These are phyloP conservation scores for Abrostola triplasia DNA, from an alignment of 2,888 invertebrate species.

Conservation along the genomic window DNA sequence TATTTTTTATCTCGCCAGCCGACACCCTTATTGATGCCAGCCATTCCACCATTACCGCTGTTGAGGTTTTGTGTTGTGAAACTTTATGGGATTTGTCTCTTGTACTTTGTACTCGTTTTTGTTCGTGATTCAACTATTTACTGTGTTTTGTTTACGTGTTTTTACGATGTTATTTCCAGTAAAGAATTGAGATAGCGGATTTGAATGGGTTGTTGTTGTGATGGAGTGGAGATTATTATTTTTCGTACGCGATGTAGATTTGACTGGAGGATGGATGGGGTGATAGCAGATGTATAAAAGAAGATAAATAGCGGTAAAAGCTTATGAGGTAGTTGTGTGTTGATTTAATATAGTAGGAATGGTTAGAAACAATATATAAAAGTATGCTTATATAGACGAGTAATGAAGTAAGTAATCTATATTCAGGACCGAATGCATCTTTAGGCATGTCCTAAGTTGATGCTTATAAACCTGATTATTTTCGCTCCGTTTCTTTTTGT, in stretches of 20 bases:
- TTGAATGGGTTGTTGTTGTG: neutral
- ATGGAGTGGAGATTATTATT: neutral
- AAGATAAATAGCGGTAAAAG: neutral
- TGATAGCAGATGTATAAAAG: neutral
- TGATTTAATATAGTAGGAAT: too few relatives aligned
- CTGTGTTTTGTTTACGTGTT: constrained; percentile 4
- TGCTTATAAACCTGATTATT: too few relatives aligned
- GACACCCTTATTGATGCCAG: constrained; percentile 48
- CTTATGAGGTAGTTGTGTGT: too few relatives aligned
- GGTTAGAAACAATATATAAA: too few relatives aligned
- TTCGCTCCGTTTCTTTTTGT: too few relatives aligned
- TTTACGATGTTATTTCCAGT: constrained; percentile 8
- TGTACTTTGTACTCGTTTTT: constrained; percentile 23
- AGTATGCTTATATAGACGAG: too few relatives aligned
- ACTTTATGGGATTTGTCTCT: constrained; percentile 26
- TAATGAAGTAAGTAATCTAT: too few relatives aligned
- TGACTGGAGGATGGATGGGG: neutral
- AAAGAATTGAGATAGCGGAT: constrained; percentile 4
- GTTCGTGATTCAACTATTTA: constrained; percentile 15
- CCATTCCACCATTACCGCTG: constrained; percentile 43
- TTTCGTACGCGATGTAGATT: neutral
- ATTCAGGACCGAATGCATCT: too few relatives aligned
- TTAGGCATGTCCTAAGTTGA: too few relatives aligned
- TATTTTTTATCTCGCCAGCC: constrained; percentile 41
- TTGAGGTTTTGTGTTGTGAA: constrained; percentile 43